These are phyloP conservation scores for Tethea ocularis DNA, from an alignment of 2,888 invertebrate genomes.

Conservation along the genomic window DNA sequence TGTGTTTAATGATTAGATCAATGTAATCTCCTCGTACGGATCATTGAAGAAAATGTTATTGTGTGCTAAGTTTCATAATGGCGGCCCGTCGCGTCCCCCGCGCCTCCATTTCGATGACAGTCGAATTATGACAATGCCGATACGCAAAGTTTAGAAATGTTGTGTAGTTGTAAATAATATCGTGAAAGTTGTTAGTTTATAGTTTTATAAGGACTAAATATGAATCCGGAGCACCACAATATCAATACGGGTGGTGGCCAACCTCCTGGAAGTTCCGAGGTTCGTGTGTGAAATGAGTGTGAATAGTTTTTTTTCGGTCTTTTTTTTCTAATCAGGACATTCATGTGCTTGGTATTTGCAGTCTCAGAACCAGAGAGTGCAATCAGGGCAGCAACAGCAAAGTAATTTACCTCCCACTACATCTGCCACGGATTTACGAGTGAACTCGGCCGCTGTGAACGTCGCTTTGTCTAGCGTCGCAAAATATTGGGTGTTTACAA, in stretches of 20 bases:
- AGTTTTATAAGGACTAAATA: conserved; percentile 59
- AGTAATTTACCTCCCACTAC: conserved; percentile 77
- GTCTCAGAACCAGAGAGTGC: conserved; percentile 70
- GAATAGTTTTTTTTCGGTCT: conserved; percentile 40
- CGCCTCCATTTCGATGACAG: conserved; percentile 86
- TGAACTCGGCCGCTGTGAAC: conserved; percentile 86
- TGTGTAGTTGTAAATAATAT: conserved; percentile 69
- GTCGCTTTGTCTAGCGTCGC: conserved; percentile 90
- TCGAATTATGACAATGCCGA: conserved; percentile 83
- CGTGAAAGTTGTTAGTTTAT: conserved; percentile 48
- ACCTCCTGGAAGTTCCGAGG: conserved; percentile 82
- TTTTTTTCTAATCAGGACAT: conserved; percentile 40
- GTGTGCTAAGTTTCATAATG: conserved; percentile 84
- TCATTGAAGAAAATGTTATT: conserved; percentile 74
- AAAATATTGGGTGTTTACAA: conserved; percentile 93
- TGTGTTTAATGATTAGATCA: conserved; percentile 21
- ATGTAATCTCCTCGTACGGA: conserved; percentile 30
- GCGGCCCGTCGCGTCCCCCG: conserved; percentile 88
- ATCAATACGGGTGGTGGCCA: conserved; percentile 85
- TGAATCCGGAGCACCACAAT: conserved; percentile 81
- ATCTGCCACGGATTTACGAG: conserved; percentile 85
- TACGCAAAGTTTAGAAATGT: conserved; percentile 74
- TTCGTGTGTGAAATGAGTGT: conserved; percentile 45
- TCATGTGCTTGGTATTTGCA: conserved; percentile 57
- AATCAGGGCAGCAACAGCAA: conserved; percentile 71